A percentile compares a stretch with the other conserved stretches of the same genome.
These are phyloP conservation scores for Porites australiensis DNA, from an alignment of 64 coral and sea anemone species.

Conservation along the genomic window DNA sequence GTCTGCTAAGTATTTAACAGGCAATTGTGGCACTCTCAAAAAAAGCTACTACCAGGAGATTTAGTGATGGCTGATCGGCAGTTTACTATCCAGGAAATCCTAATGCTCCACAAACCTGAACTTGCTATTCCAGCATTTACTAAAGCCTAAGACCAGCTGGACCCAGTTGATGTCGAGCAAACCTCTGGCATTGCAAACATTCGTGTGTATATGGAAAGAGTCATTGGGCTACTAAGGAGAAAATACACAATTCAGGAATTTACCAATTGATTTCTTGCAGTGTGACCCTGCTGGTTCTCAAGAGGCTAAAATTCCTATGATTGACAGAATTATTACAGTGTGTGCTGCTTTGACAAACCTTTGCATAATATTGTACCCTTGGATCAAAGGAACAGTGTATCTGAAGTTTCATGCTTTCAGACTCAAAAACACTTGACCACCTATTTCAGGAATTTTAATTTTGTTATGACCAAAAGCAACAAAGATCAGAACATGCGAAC, in stretches of 20 bases:
- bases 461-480: too few relatives aligned
- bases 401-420: too few relatives aligned
- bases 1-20: too few relatives aligned
- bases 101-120: neutral
- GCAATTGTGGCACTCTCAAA: too few relatives aligned
- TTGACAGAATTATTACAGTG: constrained; percentile 45
- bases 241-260: constrained; percentile 55
- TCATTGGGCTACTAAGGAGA: neutral
- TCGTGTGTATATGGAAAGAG: constrained; percentile 10
- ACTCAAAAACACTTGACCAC: too few relatives aligned
- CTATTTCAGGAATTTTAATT: too few relatives aligned
- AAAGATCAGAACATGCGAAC: too few relatives aligned
- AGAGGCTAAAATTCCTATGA: constrained; percentile 37
- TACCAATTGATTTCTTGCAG: constrained; percentile 33
- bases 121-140: constrained; percentile 41
- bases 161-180: constrained; percentile 34
- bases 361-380: constrained; percentile 10
- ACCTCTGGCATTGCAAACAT: constrained; percentile 1
- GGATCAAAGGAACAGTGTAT: neutral
- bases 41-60: neutral
- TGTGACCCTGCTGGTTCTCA: constrained; percentile 35
- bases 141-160: constrained; percentile 17
- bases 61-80: neutral
- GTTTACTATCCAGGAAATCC: constrained; percentile 13
- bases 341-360: too few relatives aligned